These are phyloP conservation scores for Cryptoprocta ferox DNA, from an alignment of 2,797 vertebrate genomes.

Conservation along the genomic window DNA sequence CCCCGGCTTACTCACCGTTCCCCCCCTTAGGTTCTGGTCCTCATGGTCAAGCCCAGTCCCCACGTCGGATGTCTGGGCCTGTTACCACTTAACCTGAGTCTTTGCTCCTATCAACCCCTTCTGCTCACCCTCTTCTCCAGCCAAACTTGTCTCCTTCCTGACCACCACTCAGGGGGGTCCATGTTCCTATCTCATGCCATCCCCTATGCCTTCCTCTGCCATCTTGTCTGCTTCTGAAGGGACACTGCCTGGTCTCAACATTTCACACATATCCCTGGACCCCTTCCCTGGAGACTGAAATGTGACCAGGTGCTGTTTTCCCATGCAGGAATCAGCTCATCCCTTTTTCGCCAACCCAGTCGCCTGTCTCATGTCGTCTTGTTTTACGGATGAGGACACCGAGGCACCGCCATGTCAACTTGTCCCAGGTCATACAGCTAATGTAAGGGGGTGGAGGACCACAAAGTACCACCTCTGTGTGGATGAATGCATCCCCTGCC, in stretches of 20 bases:
- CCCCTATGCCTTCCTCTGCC: background rate
- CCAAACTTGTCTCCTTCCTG: background rate
- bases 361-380: background rate
- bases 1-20: too few species aligned
- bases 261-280: background rate
- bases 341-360: background rate
- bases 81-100: background rate
- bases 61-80: rapidly evolving
- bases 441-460: background rate
- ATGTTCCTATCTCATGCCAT: too few species aligned
- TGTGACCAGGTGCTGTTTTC: rapidly evolving
- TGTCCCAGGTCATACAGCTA: background rate
- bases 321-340: rapidly evolving
- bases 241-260: rapidly evolving
- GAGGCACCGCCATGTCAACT: background rate
- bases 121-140: background rate
- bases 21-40: background rate
- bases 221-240: background rate
- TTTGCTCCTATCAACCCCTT: background rate
- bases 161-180: rapidly evolving
- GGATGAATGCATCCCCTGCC: background rate
- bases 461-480: too few species aligned
- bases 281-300: background rate
- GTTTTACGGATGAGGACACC: background rate
- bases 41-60: background rate